phyloP scores from a whole-genome alignment of 1,140 invertebrate species.

The Ruditapes philippinarum region DNA sequence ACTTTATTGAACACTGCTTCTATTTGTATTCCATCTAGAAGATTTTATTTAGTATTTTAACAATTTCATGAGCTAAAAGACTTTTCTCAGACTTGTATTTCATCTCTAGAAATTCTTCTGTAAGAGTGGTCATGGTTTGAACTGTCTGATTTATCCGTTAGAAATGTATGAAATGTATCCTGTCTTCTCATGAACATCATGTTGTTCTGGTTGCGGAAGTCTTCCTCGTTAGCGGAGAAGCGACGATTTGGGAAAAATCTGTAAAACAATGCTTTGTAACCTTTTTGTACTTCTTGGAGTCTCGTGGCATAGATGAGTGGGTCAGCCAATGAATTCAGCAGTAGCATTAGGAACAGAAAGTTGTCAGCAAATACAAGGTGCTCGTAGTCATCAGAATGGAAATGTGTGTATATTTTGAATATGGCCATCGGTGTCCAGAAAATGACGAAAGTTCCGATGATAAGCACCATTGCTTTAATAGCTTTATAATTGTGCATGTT shows the following conservation, averaged over 20 bases:
- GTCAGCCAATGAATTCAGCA: conserved; percentile 90
- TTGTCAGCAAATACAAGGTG: conserved; percentile 17
- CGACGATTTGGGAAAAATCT: background rate
- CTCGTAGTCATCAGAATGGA: background rate
- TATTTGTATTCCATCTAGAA: too few relatives aligned
- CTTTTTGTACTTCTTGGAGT: conserved; percentile 88
- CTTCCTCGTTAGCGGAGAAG: background rate
- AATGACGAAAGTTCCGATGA: conserved; percentile 90
- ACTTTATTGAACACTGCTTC: too few relatives aligned
- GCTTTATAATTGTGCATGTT: conserved; percentile 88
- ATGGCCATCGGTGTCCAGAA: conserved; percentile 90
- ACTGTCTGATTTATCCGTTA: background rate
- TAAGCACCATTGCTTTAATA: conserved; percentile 90
- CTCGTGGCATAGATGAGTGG: conserved; percentile 91
- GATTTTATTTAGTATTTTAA: too few relatives aligned
- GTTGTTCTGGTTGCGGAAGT: background rate
- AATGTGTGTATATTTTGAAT: conserved; percentile 61
- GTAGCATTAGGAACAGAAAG: conserved; percentile 85
- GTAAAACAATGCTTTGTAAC: conserved; percentile 58
- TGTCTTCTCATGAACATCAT: background rate
- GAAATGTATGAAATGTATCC: background rate
- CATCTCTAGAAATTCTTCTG: too few relatives aligned
- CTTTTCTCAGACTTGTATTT: too few relatives aligned
- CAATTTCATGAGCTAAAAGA: too few relatives aligned
- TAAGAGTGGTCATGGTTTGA: too few relatives aligned